Evolutionary conservation across 2,797 vertebrate genomes (phyloP).

Genomic region (Cheirogaleus major): DNA sequence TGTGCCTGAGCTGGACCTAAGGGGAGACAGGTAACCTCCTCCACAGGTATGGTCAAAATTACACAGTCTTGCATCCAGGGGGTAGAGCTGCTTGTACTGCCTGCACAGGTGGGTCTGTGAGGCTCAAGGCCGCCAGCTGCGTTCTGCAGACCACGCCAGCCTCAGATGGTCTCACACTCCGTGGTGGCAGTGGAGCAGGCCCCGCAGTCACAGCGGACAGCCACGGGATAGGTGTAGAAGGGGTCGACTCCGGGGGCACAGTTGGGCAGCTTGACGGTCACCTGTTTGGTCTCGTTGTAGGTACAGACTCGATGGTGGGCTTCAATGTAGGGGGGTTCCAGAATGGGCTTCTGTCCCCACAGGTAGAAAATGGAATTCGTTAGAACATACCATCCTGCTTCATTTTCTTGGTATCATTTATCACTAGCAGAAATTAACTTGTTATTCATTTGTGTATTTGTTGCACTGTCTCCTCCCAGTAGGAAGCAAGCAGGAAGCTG

Average conservation of each 20-base stretch:
- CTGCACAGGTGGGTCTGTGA: neutral
- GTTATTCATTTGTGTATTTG: neutral
- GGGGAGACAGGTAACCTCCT: neutral
- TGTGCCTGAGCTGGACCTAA: neutral
- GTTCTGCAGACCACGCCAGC: neutral
- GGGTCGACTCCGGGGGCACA: conserved; percentile 89
- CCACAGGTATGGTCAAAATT: neutral
- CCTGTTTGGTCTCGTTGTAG: conserved; percentile 92
- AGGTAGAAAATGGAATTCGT: conserved; percentile 46
- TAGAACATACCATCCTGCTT: conserved; percentile 7
- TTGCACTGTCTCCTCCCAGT: neutral
- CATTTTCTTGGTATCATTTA: neutral
- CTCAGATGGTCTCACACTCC: conserved; percentile 91
- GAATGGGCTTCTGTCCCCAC: conserved; percentile 89
- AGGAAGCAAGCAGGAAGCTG: neutral
- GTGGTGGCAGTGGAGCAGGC: conserved; percentile 93
- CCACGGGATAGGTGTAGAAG: conserved; percentile 92
- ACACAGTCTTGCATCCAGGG: neutral
- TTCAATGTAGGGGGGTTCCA: conserved; percentile 93
- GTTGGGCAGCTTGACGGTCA: conserved; percentile 90
- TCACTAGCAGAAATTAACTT: neutral
- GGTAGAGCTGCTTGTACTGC: neutral
- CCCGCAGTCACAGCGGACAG: conserved; percentile 92
- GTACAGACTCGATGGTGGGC: conserved; percentile 94
- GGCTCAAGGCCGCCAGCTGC: neutral